These are phyloP conservation scores for Augiades crinisus DNA, from an alignment of 2,888 invertebrate genomes.

Conservation along the genomic window DNA sequence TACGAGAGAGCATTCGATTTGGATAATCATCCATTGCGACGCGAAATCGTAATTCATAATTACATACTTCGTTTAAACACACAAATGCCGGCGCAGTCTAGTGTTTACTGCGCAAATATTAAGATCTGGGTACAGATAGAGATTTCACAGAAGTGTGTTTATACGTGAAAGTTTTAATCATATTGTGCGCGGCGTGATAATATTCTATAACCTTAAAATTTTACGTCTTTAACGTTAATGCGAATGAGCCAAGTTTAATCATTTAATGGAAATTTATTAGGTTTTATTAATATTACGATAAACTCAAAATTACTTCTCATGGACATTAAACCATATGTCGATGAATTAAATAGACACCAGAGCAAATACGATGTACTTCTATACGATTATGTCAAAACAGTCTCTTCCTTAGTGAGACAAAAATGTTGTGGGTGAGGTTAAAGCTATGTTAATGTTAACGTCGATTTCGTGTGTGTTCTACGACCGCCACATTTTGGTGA, in stretches of 20 bases:
- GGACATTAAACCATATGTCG: too few species aligned
- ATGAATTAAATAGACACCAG: too few species aligned
- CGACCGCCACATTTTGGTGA: too few species aligned
- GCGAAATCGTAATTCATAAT: conserved; percentile 38
- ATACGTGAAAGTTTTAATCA: neutral
- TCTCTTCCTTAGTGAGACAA: neutral
- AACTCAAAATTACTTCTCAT: too few species aligned
- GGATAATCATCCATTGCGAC: conserved; percentile 38
- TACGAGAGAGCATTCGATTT: conserved; percentile 38
- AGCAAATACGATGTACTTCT: too few species aligned
- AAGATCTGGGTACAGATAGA: neutral
- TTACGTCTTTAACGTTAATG: neutral
- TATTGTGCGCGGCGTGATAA: too few species aligned
- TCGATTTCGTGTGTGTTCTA: too few species aligned
- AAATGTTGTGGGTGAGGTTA: neutral
- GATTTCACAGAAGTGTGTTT: neutral
- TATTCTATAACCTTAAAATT: too few species aligned
- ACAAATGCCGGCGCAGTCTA: conserved; percentile 30
- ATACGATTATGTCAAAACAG: neutral
- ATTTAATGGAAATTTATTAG: neutral
- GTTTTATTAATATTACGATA: neutral
- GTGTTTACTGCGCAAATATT: conserved; percentile 33
- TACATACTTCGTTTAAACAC: conserved; percentile 26
- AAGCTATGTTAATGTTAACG: too few species aligned
- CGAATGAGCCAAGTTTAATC: neutral